phyloP scores from a whole-genome alignment of 2,113 vertebrate genomes.

The Salvelinus fontinalis region DNA sequence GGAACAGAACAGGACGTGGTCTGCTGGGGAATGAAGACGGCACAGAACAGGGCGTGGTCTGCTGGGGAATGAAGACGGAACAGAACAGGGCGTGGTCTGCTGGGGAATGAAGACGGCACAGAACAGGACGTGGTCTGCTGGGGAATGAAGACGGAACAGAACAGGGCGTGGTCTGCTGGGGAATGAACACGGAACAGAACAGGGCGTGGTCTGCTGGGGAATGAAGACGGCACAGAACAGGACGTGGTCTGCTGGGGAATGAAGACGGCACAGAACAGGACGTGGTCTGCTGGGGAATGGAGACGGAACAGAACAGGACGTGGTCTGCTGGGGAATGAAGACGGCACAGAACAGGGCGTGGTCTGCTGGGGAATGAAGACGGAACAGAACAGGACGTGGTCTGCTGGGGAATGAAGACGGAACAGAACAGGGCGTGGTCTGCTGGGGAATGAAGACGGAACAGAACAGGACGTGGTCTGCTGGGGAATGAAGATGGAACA shows the following conservation, averaged over 20 bases:
- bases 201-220: slow-evolving; percentile 15
- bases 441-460: neutral
- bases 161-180: neutral
- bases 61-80: neutral
- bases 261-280: slow-evolving; percentile 6
- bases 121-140: neutral
- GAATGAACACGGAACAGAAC: slow-evolving; percentile 3
- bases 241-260: slow-evolving; percentile 14
- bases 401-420: neutral
- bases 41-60: neutral
- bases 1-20: neutral
- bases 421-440: neutral
- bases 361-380: neutral
- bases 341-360: neutral
- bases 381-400: neutral
- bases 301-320: neutral
- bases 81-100: too few relatives aligned
- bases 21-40: neutral
- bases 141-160: neutral
- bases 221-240: slow-evolving; percentile 8
- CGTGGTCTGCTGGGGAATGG: neutral
- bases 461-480: too few relatives aligned
- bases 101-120: neutral
- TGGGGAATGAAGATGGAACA: neutral
- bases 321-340: neutral